Evolutionary conservation across 1,140 invertebrate species (phyloP).

Genomic region (Caenorhabditis briggsae): DNA sequence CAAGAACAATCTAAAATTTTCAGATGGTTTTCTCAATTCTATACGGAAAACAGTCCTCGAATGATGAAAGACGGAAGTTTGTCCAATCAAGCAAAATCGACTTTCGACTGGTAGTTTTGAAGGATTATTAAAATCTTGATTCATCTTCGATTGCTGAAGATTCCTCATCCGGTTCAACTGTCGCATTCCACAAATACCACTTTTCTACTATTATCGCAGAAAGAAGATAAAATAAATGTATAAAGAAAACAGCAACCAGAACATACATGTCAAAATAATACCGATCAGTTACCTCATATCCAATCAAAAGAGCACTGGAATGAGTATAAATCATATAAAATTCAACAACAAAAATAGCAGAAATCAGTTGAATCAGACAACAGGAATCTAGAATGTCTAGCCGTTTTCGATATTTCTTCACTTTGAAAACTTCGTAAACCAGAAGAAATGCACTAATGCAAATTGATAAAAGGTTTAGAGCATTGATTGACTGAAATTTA

Average conservation of each 20-base stretch:
- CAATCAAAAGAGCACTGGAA: background rate
- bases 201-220: background rate
- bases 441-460: background rate
- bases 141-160: background rate
- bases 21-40: conserved; percentile 89
- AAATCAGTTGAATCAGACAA: background rate
- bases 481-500: background rate
- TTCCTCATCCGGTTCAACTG: background rate
- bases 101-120: conserved; percentile 61
- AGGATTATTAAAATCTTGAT: background rate
- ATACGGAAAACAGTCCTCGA: conserved; percentile 84
- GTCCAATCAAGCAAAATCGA: conserved; percentile 60
- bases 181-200: conserved; percentile 14
- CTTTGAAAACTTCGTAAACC: background rate
- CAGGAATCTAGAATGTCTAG: background rate
- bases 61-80: conserved; percentile 71
- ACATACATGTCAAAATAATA: background rate
- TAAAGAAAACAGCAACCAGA: background rate
- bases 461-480: background rate
- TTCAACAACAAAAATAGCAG: background rate
- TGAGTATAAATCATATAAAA: conserved; percentile 8
- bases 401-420: background rate
- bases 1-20: background rate
- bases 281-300: background rate
- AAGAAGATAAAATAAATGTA: conserved; percentile 7